Base-by-base conservation (phyloP, 2,888 invertebrate genomes). In the Ichneumoninae sp. region DNA sequence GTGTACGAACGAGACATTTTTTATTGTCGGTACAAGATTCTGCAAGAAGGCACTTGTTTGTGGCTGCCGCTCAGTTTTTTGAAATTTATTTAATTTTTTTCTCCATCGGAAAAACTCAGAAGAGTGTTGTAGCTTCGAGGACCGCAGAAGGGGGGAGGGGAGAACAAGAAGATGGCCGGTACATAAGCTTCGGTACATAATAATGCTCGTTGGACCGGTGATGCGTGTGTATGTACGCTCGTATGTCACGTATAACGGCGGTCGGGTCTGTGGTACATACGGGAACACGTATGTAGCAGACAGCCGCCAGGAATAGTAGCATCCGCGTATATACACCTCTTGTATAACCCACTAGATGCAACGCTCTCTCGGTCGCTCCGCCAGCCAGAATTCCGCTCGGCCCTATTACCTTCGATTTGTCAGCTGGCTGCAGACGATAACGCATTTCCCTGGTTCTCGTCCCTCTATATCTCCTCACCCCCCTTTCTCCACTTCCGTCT, bases 361-460 rank as follows among this genome's bases (percentile, higher is more conserved):
- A 77, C 74, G 69, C 79, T 83, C 90, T 88, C 87, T 85, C 86
- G 85, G 88, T 87, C 88, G 89, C 88, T 88, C 88, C 88, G 87
- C 88, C 88, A 88, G 88, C 88, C 90, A 87, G 89, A 91, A 91
- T 92, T 90, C 89, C 88, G 88, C 89, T 89, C 89, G 88, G 90
- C 90, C 90, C 91, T 91, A 91, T 92, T 92, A 91, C 91, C 91
- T 92, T 91, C 91, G 90, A 92, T 92, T 92, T 91, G 90, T 90
- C 92, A 91, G 91, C 89, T 91, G 91, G 89, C 89, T 91, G 91
- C 91, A 89, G 91, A 91, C 91, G 91, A 91, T 91, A 91, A 92
- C 92, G 89, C 90, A 90, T 91, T 91, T 90, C 89, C 88, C 89
- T 88, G 87, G 86, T 89, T 89, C 70, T 47, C 88, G 83, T 88